Evolutionary conservation across 2,113 vertebrate species (phyloP).

Genomic region (Nanorana parkeri): DNA sequence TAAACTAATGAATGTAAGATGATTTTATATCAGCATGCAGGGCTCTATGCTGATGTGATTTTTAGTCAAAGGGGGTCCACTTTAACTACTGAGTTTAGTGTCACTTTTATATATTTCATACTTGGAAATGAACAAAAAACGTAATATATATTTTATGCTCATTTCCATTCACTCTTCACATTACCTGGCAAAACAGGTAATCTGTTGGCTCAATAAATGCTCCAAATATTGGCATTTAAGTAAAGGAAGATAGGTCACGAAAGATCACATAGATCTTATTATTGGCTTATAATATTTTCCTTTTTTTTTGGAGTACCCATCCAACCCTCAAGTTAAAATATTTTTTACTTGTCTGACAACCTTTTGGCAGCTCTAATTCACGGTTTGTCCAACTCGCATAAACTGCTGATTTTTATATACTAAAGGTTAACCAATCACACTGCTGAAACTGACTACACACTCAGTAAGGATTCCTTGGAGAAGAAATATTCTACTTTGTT

Average conservation of each 20-base stretch:
- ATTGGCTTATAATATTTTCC: slow-evolving; percentile 8
- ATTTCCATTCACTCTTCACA: not conserved
- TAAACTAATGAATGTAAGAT: no score
- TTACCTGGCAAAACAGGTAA: slow-evolving; percentile 29
- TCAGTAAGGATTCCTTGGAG: no score
- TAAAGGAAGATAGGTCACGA: not conserved
- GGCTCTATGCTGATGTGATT: no score
- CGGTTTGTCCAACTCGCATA: slow-evolving; percentile 23
- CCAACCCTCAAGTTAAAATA: slow-evolving; percentile 30
- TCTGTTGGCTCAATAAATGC: slow-evolving; percentile 29
- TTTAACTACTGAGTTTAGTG: no score
- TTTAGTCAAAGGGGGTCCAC: no score
- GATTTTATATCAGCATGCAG: no score
- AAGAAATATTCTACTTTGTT: no score
- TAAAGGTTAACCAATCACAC: no score
- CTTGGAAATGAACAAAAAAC: not conserved
- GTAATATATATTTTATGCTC: not conserved
- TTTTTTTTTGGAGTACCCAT: slow-evolving; percentile 9
- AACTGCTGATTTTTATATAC: not conserved
- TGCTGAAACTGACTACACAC: no score
- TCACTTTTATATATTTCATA: not conserved
- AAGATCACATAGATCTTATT: slow-evolving; percentile 10
- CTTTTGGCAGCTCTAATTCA: slow-evolving; percentile 4
- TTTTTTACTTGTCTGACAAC: slow-evolving; percentile 40
- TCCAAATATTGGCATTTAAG: slow-evolving; percentile 16